phyloP scores from a whole-genome alignment of 1,140 invertebrate genomes.

The Pissodes strobi region DNA sequence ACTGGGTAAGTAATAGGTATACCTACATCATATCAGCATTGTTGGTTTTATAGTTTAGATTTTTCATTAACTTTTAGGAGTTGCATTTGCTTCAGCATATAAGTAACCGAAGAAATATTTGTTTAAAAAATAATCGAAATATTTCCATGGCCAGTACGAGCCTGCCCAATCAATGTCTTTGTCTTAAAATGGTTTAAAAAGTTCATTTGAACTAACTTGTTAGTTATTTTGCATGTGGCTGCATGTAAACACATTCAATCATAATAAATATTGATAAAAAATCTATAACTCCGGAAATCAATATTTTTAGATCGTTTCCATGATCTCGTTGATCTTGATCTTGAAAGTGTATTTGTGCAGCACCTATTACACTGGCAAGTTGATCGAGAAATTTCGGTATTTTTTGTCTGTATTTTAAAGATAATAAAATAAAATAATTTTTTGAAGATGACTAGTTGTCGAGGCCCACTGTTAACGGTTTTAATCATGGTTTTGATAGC shows the following conservation, averaged over 20 bases:
- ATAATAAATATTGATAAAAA: no score
- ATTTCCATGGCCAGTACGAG: conserved; percentile 27
- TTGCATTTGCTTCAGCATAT: no score
- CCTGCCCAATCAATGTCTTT: conserved; percentile 30
- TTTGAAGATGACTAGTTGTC: background rate
- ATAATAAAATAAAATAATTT: background rate
- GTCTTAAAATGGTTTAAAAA: conserved; percentile 32
- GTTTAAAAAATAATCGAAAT: no score
- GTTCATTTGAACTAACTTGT: conserved; percentile 18
- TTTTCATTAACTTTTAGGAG: no score
- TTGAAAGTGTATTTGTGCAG: background rate
- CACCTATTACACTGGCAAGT: background rate
- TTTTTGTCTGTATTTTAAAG: background rate
- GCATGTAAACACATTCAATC: background rate
- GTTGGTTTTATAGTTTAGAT: no score
- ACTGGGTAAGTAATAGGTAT: no score
- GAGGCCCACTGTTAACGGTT: background rate
- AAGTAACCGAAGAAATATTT: no score
- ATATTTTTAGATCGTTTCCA: background rate
- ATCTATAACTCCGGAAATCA: background rate
- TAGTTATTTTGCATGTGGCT: conserved; percentile 21
- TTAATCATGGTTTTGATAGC: background rate
- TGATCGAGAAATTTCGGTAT: background rate
- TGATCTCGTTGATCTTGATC: background rate
- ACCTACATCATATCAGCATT: no score